Evolutionary conservation across 1,140 invertebrate species (phyloP).

Genomic region (Drosophila pandora): DNA sequence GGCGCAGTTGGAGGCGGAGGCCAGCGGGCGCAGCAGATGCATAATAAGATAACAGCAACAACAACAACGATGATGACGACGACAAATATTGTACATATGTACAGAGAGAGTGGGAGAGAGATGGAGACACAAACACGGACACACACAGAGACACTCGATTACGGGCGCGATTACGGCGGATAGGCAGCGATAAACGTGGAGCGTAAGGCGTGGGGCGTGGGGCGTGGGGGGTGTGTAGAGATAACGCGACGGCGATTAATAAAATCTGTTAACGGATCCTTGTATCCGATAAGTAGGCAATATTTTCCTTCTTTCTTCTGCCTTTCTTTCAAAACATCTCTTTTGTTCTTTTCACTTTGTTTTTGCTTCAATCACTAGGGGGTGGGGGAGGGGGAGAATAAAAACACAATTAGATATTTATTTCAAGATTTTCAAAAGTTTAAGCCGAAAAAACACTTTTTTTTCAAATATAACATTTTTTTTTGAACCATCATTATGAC

Average conservation of each 20-base stretch:
- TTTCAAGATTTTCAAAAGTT: background rate
- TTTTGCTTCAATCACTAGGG: slow-evolving; percentile 24
- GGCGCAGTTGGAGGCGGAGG: slow-evolving; percentile 18
- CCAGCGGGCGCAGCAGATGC: slow-evolving; percentile 11
- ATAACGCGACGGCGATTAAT: slow-evolving; percentile 27
- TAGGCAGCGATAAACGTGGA: slow-evolving; percentile 5
- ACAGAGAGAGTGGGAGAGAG: slow-evolving; percentile 56
- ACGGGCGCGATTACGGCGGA: slow-evolving; percentile 25
- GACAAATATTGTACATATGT: slow-evolving; percentile 81
- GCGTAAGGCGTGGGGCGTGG: slow-evolving; percentile 2
- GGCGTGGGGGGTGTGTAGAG: slow-evolving; percentile 1
- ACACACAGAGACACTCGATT: slow-evolving; percentile 21
- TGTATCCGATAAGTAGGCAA: slow-evolving; percentile 30
- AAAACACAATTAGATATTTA: background rate
- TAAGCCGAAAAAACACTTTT: background rate
- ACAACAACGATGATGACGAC: slow-evolving; percentile 71
- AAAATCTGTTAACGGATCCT: slow-evolving; percentile 13
- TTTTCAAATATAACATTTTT: slow-evolving; percentile 27
- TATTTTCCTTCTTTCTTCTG: background rate
- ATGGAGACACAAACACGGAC: slow-evolving; percentile 47
- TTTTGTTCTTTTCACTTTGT: slow-evolving; percentile 10
- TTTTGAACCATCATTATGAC: slow-evolving; percentile 47
- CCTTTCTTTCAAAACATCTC: slow-evolving; percentile 21
- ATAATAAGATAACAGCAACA: slow-evolving; percentile 62
- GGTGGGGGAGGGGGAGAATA: background rate